Evolutionary conservation across 2,797 vertebrate species (phyloP).

Genomic region (Gymnothorax reevesii): DNA sequence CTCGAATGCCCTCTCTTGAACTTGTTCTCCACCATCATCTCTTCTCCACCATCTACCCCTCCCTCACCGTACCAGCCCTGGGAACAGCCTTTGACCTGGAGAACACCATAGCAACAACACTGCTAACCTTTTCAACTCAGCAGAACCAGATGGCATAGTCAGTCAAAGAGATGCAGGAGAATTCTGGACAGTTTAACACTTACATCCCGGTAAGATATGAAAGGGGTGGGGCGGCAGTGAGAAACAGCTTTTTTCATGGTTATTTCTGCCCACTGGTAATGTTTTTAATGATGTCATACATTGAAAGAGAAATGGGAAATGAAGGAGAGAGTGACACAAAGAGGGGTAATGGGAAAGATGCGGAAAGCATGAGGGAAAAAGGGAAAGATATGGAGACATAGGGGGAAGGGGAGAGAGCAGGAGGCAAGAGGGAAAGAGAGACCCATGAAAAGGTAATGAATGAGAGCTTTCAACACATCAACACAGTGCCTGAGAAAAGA

Average conservation of each 20-base stretch:
- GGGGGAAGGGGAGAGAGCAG: neutral
- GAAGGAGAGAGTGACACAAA: neutral
- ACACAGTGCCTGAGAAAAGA: no score
- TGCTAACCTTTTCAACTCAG: constrained; percentile 66
- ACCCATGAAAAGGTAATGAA: no score
- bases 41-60: neutral
- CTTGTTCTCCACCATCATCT: neutral
- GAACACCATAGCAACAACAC: constrained; percentile 66
- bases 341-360: no score
- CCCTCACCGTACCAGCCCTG: constrained; percentile 56
- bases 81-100: constrained; percentile 72
- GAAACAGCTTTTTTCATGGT: no score
- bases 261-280: neutral
- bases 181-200: constrained; percentile 66
- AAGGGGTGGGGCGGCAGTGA: neutral
- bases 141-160: constrained; percentile 64
- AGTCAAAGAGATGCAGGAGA: constrained; percentile 64
- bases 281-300: neutral
- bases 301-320: neutral
- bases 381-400: neutral
- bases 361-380: no score
- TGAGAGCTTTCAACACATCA: no score
- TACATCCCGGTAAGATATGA: constrained; percentile 70
- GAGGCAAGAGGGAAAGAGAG: neutral
- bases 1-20: neutral